Base-by-base conservation (phyloP, 2,113 vertebrate species). In the Heloderma charlesbogerti region DNA sequence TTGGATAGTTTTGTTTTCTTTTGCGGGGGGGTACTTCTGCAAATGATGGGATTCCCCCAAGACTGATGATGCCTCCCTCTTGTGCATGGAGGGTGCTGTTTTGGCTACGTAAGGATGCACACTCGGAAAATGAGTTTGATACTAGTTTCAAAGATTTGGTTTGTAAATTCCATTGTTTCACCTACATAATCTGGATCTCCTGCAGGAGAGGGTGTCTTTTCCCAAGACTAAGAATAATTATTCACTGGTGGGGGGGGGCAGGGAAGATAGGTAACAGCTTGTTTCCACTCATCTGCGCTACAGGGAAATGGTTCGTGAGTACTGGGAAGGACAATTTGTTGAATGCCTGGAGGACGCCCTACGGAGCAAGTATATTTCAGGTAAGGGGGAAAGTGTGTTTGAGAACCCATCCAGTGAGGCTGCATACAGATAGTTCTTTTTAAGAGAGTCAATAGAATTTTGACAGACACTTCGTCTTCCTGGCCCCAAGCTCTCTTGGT, bases 281-380 rank as follows among this genome's bases (percentile, higher is more conserved):
- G n/a, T 22, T 40, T 79, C 48, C 1, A 2, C 22, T 51, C 16
- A 4, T 13, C 16, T 27, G 13, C 1, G 18, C 67, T 83, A 2
- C 93, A 98, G 98, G 98, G 94, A 98, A 98, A 97, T 98, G 98
- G 98, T 98, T 98, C 48, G 98, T 98, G 93, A 98, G 98, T 94
- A 98, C 98, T 0, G 98, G 98, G 29, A 98, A 98, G 94, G 98
- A 98, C 95, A 98, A 98, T 94, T 96, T 98, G 77, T 97, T 98
- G 43, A 98, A 98, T 1, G 98, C 98, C 6, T 98, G 98, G 98
- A 95, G 98, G 94, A 98, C 98, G 0, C 98, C 98, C 0, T 98
- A 98, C 0, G 98, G 98, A 89, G 98, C 98, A 92, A 98, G 98
- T 95, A 98, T 98, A 94, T 98, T 98, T 95, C 98, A 98, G 98